These are phyloP conservation scores for Barnardius zonarius DNA, from an alignment of 2,113 vertebrate genomes.

Conservation along the genomic window DNA sequence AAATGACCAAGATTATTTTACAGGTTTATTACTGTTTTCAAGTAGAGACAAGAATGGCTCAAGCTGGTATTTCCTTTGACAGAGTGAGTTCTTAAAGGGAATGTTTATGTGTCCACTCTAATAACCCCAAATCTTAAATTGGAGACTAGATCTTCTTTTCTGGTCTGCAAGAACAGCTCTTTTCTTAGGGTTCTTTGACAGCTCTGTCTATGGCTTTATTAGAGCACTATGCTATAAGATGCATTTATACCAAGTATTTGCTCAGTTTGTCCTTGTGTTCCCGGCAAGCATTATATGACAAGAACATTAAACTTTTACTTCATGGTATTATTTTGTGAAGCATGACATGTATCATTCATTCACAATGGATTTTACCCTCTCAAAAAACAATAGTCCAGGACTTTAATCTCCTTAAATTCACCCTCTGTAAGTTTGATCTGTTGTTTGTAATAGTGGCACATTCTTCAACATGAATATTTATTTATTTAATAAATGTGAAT, in stretches of 20 bases:
- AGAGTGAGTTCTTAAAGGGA: background rate
- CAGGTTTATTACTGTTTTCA: background rate
- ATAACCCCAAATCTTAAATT: background rate
- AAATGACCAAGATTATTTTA: background rate
- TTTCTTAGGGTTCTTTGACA: background rate
- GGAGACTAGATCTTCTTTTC: background rate
- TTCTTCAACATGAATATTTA: background rate
- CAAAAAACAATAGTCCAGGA: background rate
- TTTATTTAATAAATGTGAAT: background rate
- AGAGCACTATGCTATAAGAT: background rate
- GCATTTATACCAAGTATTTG: background rate
- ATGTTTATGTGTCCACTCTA: background rate
- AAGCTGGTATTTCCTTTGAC: background rate
- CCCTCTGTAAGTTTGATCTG: background rate
- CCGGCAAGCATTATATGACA: background rate
- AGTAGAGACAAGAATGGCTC: background rate
- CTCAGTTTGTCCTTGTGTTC: background rate
- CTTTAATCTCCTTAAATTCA: background rate
- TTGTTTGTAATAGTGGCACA: background rate
- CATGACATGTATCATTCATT: background rate
- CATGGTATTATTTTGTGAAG: background rate
- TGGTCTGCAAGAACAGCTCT: background rate
- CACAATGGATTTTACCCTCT: background rate
- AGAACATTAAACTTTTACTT: background rate
- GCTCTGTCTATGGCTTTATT: background rate